phyloP scores from a whole-genome alignment of 2,113 vertebrate genomes.

The Micronycteris hirsuta region DNA sequence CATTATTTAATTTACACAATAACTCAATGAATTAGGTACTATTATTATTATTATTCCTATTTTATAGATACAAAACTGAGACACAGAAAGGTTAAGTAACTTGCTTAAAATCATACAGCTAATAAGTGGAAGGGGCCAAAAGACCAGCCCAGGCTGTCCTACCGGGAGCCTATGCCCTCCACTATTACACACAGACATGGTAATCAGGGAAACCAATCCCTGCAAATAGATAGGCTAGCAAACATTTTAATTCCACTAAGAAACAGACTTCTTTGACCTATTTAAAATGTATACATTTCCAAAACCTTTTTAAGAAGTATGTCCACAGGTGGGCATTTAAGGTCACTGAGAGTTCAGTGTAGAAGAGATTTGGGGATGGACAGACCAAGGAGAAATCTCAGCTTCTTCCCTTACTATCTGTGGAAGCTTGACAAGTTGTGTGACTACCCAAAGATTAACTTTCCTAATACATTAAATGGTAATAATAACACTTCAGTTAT shows the following conservation, averaged over 20 bases:
- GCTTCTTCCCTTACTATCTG: not conserved
- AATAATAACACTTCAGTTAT: not conserved
- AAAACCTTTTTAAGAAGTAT: not conserved
- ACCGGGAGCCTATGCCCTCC: not conserved
- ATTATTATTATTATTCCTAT: not conserved
- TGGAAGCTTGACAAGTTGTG: not conserved
- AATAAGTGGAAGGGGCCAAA: not conserved
- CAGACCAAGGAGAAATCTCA: not conserved
- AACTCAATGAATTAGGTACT: not conserved
- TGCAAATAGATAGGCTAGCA: not conserved
- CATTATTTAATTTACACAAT: not conserved
- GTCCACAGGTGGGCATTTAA: not conserved
- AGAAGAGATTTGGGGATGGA: not conserved
- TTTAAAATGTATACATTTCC: not conserved
- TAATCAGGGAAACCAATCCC: not conserved
- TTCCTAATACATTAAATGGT: not conserved
- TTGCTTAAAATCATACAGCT: not conserved
- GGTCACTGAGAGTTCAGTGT: not conserved
- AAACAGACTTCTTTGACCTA: not conserved
- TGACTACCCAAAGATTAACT: not conserved
- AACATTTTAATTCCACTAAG: not conserved
- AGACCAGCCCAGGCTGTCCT: not conserved
- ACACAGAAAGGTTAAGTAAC: not conserved
- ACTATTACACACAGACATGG: not conserved
- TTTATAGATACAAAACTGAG: not conserved